Conservation (phyloP, 2,888 invertebrate genomes). For the Lottia gigantea region DNA sequence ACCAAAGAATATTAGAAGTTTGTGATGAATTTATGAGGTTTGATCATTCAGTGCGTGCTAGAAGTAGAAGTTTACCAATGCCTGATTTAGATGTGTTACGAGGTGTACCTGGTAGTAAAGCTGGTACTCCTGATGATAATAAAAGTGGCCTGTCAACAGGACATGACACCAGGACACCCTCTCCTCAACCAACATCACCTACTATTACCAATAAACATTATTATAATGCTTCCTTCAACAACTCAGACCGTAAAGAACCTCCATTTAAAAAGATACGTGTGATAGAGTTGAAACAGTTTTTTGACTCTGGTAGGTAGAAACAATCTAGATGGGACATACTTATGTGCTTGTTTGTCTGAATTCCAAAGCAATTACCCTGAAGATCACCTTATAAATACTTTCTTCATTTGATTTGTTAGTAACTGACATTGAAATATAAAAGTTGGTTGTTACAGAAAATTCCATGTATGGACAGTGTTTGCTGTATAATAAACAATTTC, state of each 20-base stretch:
- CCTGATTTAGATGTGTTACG: slow-evolving; percentile 49
- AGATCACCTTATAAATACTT: too few relatives aligned
- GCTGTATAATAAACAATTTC: too few relatives aligned
- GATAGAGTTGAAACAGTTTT: slow-evolving; percentile 89
- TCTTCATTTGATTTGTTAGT: too few relatives aligned
- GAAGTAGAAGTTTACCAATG: slow-evolving; percentile 89
- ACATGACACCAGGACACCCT: slow-evolving; percentile 20
- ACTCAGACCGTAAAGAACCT: slow-evolving; percentile 56
- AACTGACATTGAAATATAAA: too few relatives aligned
- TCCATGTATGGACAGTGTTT: too few relatives aligned
- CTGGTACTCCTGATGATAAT: slow-evolving; percentile 24
- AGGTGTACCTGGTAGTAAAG: slow-evolving; percentile 26
- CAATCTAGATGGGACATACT: too few relatives aligned
- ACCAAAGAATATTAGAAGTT: slow-evolving; percentile 81
- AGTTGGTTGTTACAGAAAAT: too few relatives aligned
- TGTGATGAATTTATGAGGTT: slow-evolving; percentile 83
- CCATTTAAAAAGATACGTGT: slow-evolving; percentile 79
- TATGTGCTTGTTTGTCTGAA: too few relatives aligned
- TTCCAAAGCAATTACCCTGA: too few relatives aligned
- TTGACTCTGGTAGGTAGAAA: slow-evolving; percentile 75
- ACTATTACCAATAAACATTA: neutral
- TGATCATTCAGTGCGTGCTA: slow-evolving; percentile 80
- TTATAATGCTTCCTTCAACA: slow-evolving; percentile 16
- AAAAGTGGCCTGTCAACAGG: slow-evolving; percentile 10
- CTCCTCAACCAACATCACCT: slow-evolving; percentile 16